Base-by-base conservation (phyloP, 2,113 vertebrate genomes). In the Otis tarda region DNA sequence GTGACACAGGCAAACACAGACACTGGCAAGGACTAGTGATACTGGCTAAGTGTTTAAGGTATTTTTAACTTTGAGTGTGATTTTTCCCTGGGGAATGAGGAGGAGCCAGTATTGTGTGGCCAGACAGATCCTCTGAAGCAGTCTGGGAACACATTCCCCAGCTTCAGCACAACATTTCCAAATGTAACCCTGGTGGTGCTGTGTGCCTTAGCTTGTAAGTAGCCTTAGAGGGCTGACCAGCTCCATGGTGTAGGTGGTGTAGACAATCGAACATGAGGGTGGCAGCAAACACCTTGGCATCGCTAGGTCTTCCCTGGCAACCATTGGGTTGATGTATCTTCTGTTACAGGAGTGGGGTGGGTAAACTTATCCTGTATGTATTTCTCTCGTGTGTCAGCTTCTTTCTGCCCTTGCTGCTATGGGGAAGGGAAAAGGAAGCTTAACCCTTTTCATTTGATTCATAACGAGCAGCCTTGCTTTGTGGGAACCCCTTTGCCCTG, bases 21-120 rank as follows among this genome's bases (percentile, higher is more conserved):
- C 28, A 41, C 30, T 74, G 82, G n/a, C 61, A 74, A 77, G 68
- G 12, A 47, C 47, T 87, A 22, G 41, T 83, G 78, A 80, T 67
- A 85, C 63, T 59, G 57, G 59, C 55, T 76, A 59, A 88, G n/a
- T 43, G 39, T 31, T 77, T 65, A 74, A 95, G 64, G 64, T 93
- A 95, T 94, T 95, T 95, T 93, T 95, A 90, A 71, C 74, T 89
- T 59, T 9, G 35, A 79, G 57, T 76, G 53, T 52, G 45, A 57
- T 75, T 90, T 91, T 83, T 83, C 53, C 43, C 12, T 0, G 8
- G 47, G 21, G 52, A 92, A 83, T 80, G 67, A 88, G 70, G 84
- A 93, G 88, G 68, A 86, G 60, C 75, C 55, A 59, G 30, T 86
- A 56, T 57, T 57, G 7, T 59, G 59, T 67, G 59, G 57, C 81